These are phyloP conservation scores for Syndactyla subalaris DNA, from an alignment of 2,797 vertebrate genomes.

Conservation along the genomic window DNA sequence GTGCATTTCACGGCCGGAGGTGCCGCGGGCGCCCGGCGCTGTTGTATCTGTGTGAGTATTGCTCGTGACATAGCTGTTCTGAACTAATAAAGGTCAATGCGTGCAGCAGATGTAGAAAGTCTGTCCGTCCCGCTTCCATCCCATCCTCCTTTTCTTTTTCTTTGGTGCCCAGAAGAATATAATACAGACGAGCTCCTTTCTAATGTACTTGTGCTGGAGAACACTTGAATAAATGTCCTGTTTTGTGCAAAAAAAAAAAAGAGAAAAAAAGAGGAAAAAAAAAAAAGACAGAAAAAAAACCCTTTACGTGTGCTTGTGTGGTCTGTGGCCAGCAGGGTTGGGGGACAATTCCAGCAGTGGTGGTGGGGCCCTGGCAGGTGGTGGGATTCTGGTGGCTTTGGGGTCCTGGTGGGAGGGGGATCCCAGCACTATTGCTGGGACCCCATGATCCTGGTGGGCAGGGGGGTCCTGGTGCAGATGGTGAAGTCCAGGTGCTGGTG, in stretches of 20 bases:
- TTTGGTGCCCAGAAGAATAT: slow-evolving; percentile 89
- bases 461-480: not conserved
- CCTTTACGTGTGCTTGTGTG: not conserved
- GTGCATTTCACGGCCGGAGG: slow-evolving; percentile 82
- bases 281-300: not conserved
- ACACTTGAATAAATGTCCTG: slow-evolving; percentile 99
- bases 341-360: no score
- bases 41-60: slow-evolving; percentile 91
- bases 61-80: slow-evolving; percentile 93
- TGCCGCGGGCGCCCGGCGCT: slow-evolving; percentile 66
- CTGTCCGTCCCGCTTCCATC: slow-evolving; percentile 87
- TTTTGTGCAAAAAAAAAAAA: slow-evolving; percentile 90
- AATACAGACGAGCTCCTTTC: slow-evolving; percentile 88
- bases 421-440: not conserved
- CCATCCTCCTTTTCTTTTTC: slow-evolving; percentile 63
- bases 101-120: slow-evolving; percentile 96
- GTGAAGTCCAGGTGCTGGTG: not conserved
- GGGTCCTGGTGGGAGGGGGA: no score
- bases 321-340: not conserved
- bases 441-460: not conserved
- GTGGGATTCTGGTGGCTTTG: not conserved
- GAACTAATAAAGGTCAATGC: slow-evolving; percentile 90
- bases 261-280: not conserved
- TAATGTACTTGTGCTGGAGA: slow-evolving; percentile 99
- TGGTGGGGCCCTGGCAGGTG: no score